phyloP scores from a whole-genome alignment of 2,113 vertebrate species.

The Haliaeetus leucogaster region DNA sequence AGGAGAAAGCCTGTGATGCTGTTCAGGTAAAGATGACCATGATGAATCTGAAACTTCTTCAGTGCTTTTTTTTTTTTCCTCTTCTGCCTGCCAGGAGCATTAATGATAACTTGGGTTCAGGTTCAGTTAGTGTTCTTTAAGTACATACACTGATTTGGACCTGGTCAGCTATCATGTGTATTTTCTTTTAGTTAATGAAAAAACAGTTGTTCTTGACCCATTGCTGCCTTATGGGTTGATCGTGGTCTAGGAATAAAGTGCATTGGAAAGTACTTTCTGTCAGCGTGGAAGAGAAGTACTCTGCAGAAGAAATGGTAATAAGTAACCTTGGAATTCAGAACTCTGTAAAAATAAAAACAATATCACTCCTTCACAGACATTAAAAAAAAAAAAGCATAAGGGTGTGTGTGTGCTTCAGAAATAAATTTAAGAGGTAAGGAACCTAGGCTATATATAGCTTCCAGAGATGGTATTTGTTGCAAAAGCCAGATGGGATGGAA shows the following conservation, averaged over 20 bases:
- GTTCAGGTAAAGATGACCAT: not conserved
- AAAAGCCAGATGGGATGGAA: not conserved
- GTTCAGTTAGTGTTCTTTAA: not conserved
- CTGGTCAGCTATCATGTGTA: not conserved
- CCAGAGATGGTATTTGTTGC: not conserved
- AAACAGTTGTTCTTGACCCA: not conserved
- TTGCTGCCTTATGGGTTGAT: not conserved
- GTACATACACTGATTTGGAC: not conserved
- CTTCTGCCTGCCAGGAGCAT: not conserved
- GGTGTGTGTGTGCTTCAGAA: fast-evolving
- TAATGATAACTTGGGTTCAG: not conserved
- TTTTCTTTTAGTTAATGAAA: not conserved
- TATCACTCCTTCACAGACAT: not conserved
- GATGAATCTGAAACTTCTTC: not conserved
- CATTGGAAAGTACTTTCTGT: not conserved
- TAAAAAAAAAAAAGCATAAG: not conserved
- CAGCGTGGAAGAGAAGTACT: not conserved
- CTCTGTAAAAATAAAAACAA: not conserved
- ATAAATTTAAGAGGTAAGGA: not conserved
- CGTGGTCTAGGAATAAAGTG: not conserved
- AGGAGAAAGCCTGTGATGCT: not conserved
- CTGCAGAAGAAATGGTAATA: not conserved
- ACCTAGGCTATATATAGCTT: not conserved
- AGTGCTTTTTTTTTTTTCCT: not conserved
- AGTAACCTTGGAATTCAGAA: not conserved